Conservation (phyloP, 2,113 vertebrate genomes). For the Pipa parva region DNA sequence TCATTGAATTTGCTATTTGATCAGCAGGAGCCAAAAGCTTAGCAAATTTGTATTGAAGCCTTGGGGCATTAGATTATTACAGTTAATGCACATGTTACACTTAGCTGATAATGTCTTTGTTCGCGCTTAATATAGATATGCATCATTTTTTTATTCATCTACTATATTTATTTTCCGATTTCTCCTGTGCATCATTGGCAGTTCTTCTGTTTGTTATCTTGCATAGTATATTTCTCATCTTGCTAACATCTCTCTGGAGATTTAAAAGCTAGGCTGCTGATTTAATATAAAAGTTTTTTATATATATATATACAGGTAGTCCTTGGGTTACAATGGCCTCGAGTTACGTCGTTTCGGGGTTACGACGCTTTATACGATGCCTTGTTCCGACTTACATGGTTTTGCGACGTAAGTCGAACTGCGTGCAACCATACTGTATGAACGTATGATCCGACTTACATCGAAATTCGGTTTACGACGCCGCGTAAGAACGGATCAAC, state of each 20-base stretch:
- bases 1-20: constrained; percentile 1
- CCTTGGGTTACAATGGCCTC: no score
- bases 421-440: no score
- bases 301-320: no score
- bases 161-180: background rate
- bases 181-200: background rate
- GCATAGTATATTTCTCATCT: background rate
- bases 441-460: no score
- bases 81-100: background rate
- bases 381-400: no score
- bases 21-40: background rate
- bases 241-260: background rate
- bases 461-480: no score
- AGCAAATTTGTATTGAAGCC: background rate
- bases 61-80: background rate
- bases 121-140: background rate
- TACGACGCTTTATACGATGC: no score
- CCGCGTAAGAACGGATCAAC: no score
- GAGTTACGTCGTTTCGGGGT: no score
- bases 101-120: background rate
- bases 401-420: no score
- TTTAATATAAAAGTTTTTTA: no score
- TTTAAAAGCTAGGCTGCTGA: background rate
- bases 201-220: background rate
- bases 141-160: constrained; percentile 1